Percentiles rank a stretch among this genome's conserved stretches.
Evolutionary conservation across 1,140 invertebrate species (phyloP).

Genomic region (Fragariocoptes setiger): DNA sequence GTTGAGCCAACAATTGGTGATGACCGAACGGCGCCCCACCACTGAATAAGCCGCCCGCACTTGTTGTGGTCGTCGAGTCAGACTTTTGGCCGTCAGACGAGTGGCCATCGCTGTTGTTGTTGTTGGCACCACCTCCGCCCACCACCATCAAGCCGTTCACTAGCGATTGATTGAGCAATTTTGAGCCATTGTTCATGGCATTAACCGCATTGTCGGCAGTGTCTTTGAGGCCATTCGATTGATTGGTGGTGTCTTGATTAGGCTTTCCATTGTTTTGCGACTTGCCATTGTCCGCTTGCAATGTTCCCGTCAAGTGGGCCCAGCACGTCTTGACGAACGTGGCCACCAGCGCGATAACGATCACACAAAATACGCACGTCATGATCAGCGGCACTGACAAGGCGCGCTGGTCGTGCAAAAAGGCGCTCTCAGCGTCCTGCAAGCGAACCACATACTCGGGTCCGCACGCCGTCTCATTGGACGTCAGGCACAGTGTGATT

Average conservation of each 20-base stretch:
- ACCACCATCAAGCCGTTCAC: not conserved
- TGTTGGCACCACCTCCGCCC: not conserved
- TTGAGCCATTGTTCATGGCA: not conserved
- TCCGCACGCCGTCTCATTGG: not conserved
- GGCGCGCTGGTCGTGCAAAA: not conserved
- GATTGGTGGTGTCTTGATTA: not conserved
- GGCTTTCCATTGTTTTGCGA: not conserved
- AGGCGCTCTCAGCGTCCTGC: not conserved
- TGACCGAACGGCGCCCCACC: not conserved
- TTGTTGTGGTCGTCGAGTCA: not conserved
- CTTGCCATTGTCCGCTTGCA: not conserved
- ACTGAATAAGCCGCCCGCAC: not conserved
- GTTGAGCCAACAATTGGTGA: not conserved
- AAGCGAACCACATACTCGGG: not conserved
- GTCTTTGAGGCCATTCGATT: not conserved
- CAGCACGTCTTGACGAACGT: not conserved
- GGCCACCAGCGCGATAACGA: not conserved
- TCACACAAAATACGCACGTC: not conserved
- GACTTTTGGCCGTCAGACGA: not conserved
- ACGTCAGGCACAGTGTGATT: not conserved
- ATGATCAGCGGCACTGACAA: not conserved
- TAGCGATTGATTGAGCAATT: not conserved
- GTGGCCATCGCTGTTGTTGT: not conserved
- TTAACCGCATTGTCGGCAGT: not conserved
- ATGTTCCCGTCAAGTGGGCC: not conserved